Evolutionary conservation across 2,113 vertebrate species (phyloP).

Genomic region (Diphyllodes magnificus): DNA sequence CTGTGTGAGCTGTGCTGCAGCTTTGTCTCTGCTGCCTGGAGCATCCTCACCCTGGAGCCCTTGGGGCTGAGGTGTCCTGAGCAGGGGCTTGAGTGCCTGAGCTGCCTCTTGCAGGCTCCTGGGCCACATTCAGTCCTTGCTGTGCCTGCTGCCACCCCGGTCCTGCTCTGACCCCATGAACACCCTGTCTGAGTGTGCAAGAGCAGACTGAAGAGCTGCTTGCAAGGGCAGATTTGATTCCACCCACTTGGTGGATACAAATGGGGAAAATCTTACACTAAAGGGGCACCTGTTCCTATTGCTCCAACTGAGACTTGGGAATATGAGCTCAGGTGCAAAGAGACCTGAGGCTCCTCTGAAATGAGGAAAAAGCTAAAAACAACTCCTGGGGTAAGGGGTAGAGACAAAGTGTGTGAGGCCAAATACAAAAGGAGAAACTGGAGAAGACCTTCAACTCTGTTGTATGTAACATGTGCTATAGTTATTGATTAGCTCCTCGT

Average conservation of each 20-base stretch:
- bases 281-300: background rate
- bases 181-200: fast-evolving
- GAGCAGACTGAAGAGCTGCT: background rate
- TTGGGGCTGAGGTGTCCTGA: background rate
- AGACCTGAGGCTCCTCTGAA: background rate
- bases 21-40: background rate
- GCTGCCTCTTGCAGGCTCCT: background rate
- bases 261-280: fast-evolving
- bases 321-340: background rate
- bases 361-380: too few relatives aligned
- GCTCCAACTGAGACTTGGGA: background rate
- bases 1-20: background rate
- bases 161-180: background rate
- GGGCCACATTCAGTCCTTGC: fast-evolving
- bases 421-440: background rate
- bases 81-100: background rate
- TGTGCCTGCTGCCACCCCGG: fast-evolving
- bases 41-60: background rate
- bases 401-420: fast-evolving
- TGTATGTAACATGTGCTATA: fast-evolving
- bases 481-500: background rate
- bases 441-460: fast-evolving
- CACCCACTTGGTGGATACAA: fast-evolving
- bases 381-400: fast-evolving
- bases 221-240: background rate